phyloP scores from a whole-genome alignment of 2,888 invertebrate genomes.

The Leucania comma region DNA sequence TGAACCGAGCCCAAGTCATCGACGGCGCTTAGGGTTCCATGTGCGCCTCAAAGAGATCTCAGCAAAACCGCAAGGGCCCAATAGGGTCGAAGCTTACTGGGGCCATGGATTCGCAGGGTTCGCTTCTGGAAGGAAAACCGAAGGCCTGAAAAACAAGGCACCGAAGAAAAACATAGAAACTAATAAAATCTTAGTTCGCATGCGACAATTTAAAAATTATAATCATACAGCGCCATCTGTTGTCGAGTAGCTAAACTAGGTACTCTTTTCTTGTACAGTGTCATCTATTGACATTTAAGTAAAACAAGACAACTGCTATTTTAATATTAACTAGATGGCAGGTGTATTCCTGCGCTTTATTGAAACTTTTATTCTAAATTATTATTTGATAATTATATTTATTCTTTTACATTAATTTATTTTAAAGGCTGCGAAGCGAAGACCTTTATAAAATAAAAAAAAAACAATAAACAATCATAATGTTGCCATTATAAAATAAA shows the following conservation, averaged over 20 bases:
- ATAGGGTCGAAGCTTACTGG: too few species aligned
- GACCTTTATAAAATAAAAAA: too few species aligned
- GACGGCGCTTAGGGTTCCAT: too few species aligned
- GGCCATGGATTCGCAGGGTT: too few species aligned
- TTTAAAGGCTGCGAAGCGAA: fast-evolving
- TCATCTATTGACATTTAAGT: neutral
- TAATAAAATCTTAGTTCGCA: too few species aligned
- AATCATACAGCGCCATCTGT: conserved; percentile 60
- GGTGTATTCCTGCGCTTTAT: fast-evolving
- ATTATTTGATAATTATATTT: neutral
- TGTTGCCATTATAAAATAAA: conserved; percentile 19
- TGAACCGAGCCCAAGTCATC: too few species aligned
- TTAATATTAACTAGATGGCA: conserved; percentile 5
- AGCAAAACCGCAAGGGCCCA: too few species aligned
- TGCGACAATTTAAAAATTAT: too few species aligned
- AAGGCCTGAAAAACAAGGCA: too few species aligned
- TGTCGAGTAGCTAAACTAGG: conserved; percentile 45
- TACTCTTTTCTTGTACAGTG: fast-evolving
- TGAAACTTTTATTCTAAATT: neutral
- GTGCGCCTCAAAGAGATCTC: too few species aligned
- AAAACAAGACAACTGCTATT: fast-evolving
- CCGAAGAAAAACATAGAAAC: too few species aligned
- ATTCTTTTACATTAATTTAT: neutral
- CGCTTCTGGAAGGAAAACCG: too few species aligned
- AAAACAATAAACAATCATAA: neutral